A percentile compares a stretch with the other conserved stretches of the same genome.
These are phyloP conservation scores for Chloebia gouldiae DNA, from an alignment of 2,113 vertebrate genomes.

Conservation along the genomic window DNA sequence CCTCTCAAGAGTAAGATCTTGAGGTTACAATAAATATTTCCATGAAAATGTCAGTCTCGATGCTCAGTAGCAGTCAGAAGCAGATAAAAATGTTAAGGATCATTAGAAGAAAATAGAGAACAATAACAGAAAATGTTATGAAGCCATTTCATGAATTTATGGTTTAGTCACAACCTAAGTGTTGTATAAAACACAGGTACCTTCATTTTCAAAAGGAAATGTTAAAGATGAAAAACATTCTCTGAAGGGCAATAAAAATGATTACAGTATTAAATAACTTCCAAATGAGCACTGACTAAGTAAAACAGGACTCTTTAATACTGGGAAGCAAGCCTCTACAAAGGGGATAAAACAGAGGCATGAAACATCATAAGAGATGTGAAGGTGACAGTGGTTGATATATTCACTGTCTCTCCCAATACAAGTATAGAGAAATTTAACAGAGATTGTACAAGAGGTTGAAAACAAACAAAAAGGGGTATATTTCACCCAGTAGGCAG, in stretches of 20 bases:
- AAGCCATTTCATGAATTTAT: neutral
- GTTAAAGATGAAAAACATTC: neutral
- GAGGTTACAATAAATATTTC: neutral
- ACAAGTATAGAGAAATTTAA: neutral
- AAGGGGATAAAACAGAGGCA: neutral
- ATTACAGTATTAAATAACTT: neutral
- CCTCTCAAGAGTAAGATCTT: neutral
- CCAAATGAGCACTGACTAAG: neutral
- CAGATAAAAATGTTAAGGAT: neutral
- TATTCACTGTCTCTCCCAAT: neutral
- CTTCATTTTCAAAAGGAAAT: neutral
- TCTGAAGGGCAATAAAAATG: neutral
- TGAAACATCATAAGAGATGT: fast-evolving
- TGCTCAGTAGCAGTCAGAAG: neutral
- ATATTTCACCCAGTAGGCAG: neutral
- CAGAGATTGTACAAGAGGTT: neutral
- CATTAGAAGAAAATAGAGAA: neutral
- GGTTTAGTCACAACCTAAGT: neutral
- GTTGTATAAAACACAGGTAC: neutral
- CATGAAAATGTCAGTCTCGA: neutral
- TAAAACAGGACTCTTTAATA: neutral
- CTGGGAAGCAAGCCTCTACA: neutral
- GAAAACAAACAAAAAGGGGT: neutral
- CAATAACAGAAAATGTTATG: neutral
- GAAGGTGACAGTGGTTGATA: neutral